phyloP scores from a whole-genome alignment of 2,797 vertebrate species.

The Staurois parvus region DNA sequence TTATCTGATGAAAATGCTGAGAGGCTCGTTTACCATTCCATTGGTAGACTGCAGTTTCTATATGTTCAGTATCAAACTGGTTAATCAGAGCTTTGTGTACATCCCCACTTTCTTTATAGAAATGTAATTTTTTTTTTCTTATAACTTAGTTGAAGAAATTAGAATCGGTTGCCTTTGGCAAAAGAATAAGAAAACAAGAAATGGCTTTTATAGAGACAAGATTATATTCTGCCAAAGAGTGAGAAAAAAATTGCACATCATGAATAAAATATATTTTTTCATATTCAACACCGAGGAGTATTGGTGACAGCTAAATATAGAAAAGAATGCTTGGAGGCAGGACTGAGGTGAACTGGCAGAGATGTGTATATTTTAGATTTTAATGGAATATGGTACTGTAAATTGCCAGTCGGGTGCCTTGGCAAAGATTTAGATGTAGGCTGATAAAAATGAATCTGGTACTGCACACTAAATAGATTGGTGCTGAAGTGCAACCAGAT shows the following conservation, averaged over 20 bases:
- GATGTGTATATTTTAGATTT: conserved; percentile 43
- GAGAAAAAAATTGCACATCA: conserved; percentile 60
- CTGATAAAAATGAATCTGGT: neutral
- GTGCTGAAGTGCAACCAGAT: neutral
- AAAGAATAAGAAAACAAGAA: conserved; percentile 60
- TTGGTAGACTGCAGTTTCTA: neutral
- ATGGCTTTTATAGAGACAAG: conserved; percentile 62
- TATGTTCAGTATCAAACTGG: conserved; percentile 28
- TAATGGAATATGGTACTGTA: conserved; percentile 33
- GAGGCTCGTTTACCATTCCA: neutral
- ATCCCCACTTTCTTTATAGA: conserved; percentile 20
- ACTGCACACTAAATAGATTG: neutral
- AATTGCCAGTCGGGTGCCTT: conserved; percentile 26
- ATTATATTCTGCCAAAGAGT: conserved; percentile 59
- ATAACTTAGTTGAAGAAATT: conserved; percentile 62
- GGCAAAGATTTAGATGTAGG: neutral
- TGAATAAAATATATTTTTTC: conserved; percentile 63
- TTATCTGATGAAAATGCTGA: neutral
- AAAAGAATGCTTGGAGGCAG: conserved; percentile 42
- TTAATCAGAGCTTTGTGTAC: conserved; percentile 41
- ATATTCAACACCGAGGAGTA: conserved; percentile 59
- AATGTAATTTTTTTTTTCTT: conserved; percentile 56
- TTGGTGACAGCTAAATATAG: conserved; percentile 63
- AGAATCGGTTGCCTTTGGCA: conserved; percentile 57
- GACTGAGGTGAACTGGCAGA: conserved; percentile 48